Percentiles rank a stretch among this genome's conserved stretches.
phyloP scores from a whole-genome alignment of 2,113 vertebrate genomes.

The Antigone vipio region DNA sequence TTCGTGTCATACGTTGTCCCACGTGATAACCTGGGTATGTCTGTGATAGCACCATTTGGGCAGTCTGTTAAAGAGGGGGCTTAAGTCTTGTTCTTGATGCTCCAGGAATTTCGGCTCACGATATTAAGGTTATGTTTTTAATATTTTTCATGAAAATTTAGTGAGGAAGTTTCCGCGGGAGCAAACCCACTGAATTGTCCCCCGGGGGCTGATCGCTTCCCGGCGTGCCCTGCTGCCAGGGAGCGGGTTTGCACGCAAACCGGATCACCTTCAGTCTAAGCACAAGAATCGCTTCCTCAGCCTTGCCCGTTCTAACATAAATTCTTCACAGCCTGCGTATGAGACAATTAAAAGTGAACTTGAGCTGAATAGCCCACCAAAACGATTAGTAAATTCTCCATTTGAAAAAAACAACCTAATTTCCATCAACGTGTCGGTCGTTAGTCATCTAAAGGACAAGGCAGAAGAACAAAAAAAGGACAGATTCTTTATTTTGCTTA shows the following conservation, averaged over 20 bases:
- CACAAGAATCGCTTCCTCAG: not conserved
- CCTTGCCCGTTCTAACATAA: not conserved
- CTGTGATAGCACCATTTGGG: rapidly evolving
- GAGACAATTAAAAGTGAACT: not conserved
- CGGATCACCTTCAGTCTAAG: not conserved
- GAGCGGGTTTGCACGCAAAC: rapidly evolving
- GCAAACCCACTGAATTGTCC: not conserved
- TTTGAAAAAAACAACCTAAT: not conserved
- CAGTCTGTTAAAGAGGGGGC: rapidly evolving
- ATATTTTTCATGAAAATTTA: not conserved
- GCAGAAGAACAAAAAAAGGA: not conserved
- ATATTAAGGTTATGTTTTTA: not conserved
- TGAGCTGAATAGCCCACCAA: not conserved
- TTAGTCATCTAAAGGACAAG: not conserved
- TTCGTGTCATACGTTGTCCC: rapidly evolving
- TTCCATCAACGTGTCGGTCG: rapidly evolving
- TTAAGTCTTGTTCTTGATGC: not conserved
- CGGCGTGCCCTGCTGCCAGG: rapidly evolving
- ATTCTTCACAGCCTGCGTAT: not conserved
- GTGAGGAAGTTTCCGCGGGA: not conserved
- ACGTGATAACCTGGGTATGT: rapidly evolving
- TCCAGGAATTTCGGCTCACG: not conserved
- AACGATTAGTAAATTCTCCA: not conserved
- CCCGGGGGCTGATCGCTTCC: rapidly evolving
- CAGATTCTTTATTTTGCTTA: not conserved